Base-by-base conservation (phyloP, 2,797 vertebrate species). In the Poecilia picta region DNA sequence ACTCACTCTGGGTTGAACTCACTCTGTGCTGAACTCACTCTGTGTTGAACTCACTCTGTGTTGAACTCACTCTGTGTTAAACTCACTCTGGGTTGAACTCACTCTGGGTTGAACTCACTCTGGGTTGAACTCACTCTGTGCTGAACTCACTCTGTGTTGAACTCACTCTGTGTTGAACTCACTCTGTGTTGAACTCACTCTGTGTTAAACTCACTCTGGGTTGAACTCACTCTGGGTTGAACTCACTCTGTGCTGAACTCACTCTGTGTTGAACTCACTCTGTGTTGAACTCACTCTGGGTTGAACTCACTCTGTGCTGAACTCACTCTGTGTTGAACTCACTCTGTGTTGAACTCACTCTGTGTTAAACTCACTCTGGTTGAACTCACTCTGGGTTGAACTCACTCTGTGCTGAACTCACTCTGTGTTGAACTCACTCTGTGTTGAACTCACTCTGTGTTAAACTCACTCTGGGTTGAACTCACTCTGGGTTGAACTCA, bases 271-370 rank as follows among this genome's bases (percentile, higher is more conserved):
- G 13, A 33, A 85, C 97, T 96, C 89, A 33, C 3, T 33, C 33
- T 33, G 33, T 33, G 4, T 11, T 36, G 5, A 13, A 31, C 10
- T 25, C 51, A n/a, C n/a, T n/a, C n/a, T n/a, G n/a, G n/a, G n/a
- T n/a, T n/a, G n/a, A n/a, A n/a, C n/a, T n/a, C n/a, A n/a, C n/a
- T 41, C 33, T 72, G 51, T 2, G 6, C 12, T 72, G 13, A 33
- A 85, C 97, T 96, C 89, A 97, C 97, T 91, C 91, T 47, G 84
- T 87, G 84, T 3, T 33, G 33, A 33, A 33, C 3, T 3, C 33
- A n/a, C n/a, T 33, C 94, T 89, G 84, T 4, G 33, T 33, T 36
- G 13, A 33, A 85, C 97, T 96, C 89, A 97, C 97, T 91, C 91
- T 47, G 84, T 36, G 36, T 4, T 36, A 8, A 33, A 85, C 97